Conservation (phyloP, 2,888 invertebrate genomes). For the Chorisops tibialis region DNA sequence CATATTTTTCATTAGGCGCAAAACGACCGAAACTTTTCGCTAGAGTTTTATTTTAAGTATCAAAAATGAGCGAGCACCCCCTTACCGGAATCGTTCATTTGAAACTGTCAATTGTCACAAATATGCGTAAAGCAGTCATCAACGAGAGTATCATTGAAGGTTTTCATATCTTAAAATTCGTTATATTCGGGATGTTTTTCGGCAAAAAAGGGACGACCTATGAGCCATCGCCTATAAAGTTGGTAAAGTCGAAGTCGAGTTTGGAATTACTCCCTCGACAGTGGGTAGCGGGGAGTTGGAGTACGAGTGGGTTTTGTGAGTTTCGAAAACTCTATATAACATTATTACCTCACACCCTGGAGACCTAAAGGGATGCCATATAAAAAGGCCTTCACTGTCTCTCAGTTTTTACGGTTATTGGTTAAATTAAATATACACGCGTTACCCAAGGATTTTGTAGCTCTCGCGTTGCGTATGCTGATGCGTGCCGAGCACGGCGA, state of each 20-base stretch:
- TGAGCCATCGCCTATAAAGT: constrained; percentile 19
- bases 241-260: constrained; percentile 16
- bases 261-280: constrained; percentile 23
- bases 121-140: constrained; percentile 10
- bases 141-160: constrained; percentile 2
- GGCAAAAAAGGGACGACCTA: too few relatives aligned
- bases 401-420: constrained; percentile 31
- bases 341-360: constrained; percentile 18
- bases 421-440: constrained; percentile 33
- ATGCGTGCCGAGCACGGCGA: neutral
- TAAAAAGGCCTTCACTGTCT: constrained; percentile 28
- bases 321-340: constrained; percentile 5
- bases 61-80: too few relatives aligned
- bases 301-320: constrained; percentile 18
- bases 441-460: neutral
- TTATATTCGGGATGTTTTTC: too few relatives aligned
- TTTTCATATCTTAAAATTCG: too few relatives aligned
- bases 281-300: constrained; percentile 1
- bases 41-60: too few relatives aligned
- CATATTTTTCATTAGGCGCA: too few relatives aligned
- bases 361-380: constrained; percentile 17
- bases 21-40: too few relatives aligned
- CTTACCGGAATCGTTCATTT: constrained; percentile 15
- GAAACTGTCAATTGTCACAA: constrained; percentile 24
- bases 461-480: constrained; percentile 2